phyloP scores from a whole-genome alignment of 2,888 invertebrate genomes.

The Thalpophila matura region DNA sequence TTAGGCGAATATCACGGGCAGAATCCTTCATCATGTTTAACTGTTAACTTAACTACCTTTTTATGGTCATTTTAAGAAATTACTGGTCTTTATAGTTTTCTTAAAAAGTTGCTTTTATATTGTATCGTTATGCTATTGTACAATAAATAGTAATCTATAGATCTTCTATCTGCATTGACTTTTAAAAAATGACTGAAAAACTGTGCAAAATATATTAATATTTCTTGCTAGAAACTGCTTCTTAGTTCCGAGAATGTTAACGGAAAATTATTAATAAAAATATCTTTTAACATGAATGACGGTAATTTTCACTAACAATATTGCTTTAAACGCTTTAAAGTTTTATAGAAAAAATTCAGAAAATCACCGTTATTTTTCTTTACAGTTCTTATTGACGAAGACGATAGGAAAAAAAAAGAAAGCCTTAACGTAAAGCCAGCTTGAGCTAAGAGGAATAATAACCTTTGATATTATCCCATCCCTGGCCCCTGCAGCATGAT shows the following conservation, averaged over 20 bases:
- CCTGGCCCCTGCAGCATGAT: constrained; percentile 58
- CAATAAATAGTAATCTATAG: no score
- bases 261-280: not conserved
- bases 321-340: not conserved
- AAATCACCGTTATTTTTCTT: not conserved
- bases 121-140: no score
- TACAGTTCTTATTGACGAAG: not conserved
- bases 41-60: no score
- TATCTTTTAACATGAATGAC: not conserved
- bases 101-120: no score
- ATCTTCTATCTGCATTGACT: no score
- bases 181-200: no score
- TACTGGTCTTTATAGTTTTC: no score
- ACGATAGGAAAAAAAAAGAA: not conserved
- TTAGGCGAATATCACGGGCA: not conserved
- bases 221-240: not conserved
- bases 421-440: constrained; percentile 10
- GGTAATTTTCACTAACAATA: constrained; percentile 5
- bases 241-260: not conserved
- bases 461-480: constrained; percentile 48
- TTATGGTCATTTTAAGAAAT: no score
- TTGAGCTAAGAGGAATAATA: constrained; percentile 41
- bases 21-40: no score
- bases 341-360: not conserved
- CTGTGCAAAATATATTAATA: not conserved